Conservation (phyloP, 2,888 invertebrate genomes). For the Hyposoter dolosus region DNA sequence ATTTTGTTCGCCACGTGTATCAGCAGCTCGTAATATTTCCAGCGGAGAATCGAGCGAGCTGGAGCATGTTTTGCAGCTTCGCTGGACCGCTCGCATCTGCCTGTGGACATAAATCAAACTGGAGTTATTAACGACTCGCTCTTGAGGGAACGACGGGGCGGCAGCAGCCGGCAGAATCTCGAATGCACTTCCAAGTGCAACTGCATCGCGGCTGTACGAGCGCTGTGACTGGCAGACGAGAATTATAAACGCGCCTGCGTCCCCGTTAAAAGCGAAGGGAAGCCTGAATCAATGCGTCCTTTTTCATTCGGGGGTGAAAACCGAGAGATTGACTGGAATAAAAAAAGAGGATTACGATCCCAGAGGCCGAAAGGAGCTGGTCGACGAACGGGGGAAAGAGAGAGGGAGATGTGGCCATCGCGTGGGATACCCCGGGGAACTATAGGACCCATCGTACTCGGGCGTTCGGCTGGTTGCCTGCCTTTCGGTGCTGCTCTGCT, state of each 20-base stretch:
- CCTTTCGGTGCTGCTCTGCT: constrained; percentile 70
- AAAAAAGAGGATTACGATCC: constrained; percentile 19
- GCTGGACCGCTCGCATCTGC: constrained; percentile 63
- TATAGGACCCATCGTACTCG: constrained; percentile 76
- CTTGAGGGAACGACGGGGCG: constrained; percentile 41
- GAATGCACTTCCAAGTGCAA: constrained; percentile 45
- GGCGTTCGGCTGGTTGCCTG: constrained; percentile 82
- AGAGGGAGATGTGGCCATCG: constrained; percentile 32
- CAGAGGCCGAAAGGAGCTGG: constrained; percentile 19
- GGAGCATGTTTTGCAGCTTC: constrained; percentile 28
- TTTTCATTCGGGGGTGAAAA: constrained; percentile 27
- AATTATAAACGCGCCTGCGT: constrained; percentile 56
- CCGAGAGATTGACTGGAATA: constrained; percentile 21
- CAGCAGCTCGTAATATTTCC: constrained; percentile 45
- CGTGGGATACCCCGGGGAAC: constrained; percentile 68
- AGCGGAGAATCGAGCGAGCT: constrained; percentile 19
- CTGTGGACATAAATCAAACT: constrained; percentile 75
- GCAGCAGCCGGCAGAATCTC: constrained; percentile 41
- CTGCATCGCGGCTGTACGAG: constrained; percentile 27
- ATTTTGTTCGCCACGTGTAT: constrained; percentile 46
- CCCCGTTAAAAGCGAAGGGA: constrained; percentile 48
- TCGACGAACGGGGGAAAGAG: neutral
- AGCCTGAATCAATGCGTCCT: constrained; percentile 62
- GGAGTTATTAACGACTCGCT: constrained; percentile 72
- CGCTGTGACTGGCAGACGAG: constrained; percentile 42